phyloP scores from a whole-genome alignment of 37 sponge, comb jelly and placozoan genomes.

The Cladorhizidae sp. region DNA sequence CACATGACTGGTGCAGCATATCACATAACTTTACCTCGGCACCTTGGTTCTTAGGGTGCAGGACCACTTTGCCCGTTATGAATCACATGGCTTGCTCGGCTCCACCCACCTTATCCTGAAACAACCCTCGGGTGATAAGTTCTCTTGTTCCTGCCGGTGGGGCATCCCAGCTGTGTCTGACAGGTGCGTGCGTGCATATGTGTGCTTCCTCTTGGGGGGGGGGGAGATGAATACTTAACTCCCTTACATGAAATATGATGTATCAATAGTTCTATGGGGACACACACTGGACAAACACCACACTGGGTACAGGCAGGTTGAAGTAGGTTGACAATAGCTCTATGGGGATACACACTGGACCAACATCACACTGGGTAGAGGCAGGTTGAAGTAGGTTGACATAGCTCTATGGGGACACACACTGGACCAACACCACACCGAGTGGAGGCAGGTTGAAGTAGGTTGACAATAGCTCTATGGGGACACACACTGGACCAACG shows the following conservation, averaged over 20 bases:
- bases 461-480: too few relatives aligned
- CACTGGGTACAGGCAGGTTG: too few relatives aligned
- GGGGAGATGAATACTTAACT: too few relatives aligned
- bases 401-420: too few relatives aligned
- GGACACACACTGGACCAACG: too few relatives aligned
- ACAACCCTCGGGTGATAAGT: conserved; percentile 73
- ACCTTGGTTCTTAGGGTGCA: conserved; percentile 60
- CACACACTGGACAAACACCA: neutral
- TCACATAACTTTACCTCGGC: neutral
- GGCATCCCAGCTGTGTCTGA: conserved; percentile 70
- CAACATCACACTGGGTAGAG: neutral
- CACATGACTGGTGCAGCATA: neutral
- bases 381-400: too few relatives aligned
- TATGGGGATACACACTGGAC: neutral
- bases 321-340: too few relatives aligned
- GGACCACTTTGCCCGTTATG: conserved; percentile 61
- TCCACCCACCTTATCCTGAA: conserved; percentile 80
- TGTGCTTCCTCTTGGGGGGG: too few relatives aligned
- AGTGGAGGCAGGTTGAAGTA: too few relatives aligned
- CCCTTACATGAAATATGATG: too few relatives aligned
- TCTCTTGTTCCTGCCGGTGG: conserved; percentile 54
- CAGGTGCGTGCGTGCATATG: conserved; percentile 16
- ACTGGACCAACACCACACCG: too few relatives aligned
- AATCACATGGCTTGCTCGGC: conserved; percentile 49
- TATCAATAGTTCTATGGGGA: too few relatives aligned